Percentiles rank a stretch among this genome's conserved stretches.
Evolutionary conservation across 2,113 vertebrate genomes (phyloP).

Genomic region (Echinops telfairi): DNA sequence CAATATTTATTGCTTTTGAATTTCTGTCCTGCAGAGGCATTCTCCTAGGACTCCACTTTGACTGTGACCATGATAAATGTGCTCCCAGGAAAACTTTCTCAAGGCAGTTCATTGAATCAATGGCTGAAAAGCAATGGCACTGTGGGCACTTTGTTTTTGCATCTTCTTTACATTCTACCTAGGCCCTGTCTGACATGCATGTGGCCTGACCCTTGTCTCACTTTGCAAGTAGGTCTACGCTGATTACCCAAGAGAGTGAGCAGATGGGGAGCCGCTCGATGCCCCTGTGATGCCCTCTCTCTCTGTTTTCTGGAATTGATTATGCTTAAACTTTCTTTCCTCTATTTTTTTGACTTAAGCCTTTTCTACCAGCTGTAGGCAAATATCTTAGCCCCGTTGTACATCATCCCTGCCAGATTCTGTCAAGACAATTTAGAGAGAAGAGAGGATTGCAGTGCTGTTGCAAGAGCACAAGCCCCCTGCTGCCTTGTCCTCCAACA

Average conservation of each 20-base stretch:
- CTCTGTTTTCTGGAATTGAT: neutral
- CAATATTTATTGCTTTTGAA: neutral
- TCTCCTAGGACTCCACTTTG: neutral
- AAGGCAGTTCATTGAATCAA: neutral
- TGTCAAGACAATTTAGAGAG: constrained; percentile 73
- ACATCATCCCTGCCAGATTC: constrained; percentile 62
- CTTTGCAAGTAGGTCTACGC: constrained; percentile 62
- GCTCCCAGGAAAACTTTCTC: rapidly evolving
- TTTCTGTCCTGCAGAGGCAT: neutral
- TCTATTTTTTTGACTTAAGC: neutral
- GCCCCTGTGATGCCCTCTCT: neutral
- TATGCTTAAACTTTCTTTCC: neutral
- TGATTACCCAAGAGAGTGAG: constrained; percentile 64
- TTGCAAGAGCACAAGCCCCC: constrained; percentile 67
- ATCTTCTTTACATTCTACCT: neutral
- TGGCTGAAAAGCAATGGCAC: neutral
- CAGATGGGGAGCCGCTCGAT: constrained; percentile 73
- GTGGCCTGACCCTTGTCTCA: constrained; percentile 67
- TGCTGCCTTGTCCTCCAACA: constrained; percentile 61
- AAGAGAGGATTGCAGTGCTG: constrained; percentile 76
- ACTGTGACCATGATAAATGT: neutral
- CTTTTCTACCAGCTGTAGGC: constrained; percentile 58
- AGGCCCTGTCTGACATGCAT: constrained; percentile 55
- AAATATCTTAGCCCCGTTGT: constrained; percentile 57
- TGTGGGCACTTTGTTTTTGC: constrained; percentile 40